A percentile compares a stretch with the other conserved stretches of the same genome.
Conservation (phyloP, 2,888 invertebrate genomes). For the Tetanocera ferruginea region DNA sequence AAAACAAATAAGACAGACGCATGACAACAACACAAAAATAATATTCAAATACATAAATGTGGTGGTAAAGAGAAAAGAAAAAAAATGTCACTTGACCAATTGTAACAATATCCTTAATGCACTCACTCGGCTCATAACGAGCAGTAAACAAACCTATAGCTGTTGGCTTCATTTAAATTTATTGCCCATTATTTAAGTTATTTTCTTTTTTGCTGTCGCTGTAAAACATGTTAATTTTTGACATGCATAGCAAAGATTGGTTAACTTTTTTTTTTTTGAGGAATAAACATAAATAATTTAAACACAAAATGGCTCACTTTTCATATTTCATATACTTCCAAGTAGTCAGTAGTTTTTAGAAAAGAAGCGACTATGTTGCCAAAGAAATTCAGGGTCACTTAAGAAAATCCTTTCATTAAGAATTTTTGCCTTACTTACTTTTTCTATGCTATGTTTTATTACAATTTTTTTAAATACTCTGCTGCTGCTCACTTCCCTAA, state of each 20-base stretch:
- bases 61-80: background rate
- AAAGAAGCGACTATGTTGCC: background rate
- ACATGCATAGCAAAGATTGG: too few relatives aligned
- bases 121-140: background rate
- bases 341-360: background rate
- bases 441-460: background rate
- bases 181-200: background rate
- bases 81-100: slow-evolving; percentile 6
- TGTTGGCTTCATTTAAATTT: background rate
- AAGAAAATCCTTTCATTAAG: background rate
- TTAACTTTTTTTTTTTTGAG: background rate
- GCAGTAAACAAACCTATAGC: background rate
- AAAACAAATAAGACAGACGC: too few relatives aligned
- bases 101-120: background rate
- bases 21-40: background rate
- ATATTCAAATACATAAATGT: background rate
- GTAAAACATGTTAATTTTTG: background rate
- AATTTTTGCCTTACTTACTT: too few relatives aligned
- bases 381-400: background rate
- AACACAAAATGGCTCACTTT: background rate
- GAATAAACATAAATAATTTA: background rate
- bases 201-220: background rate
- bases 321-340: background rate
- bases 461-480: background rate
- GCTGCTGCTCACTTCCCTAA: slow-evolving; percentile 7